A percentile compares a stretch with the other conserved stretches of the same genome.
Evolutionary conservation across 1,140 invertebrate species (phyloP).

Genomic region (Macrosteles quadrilineatus): DNA sequence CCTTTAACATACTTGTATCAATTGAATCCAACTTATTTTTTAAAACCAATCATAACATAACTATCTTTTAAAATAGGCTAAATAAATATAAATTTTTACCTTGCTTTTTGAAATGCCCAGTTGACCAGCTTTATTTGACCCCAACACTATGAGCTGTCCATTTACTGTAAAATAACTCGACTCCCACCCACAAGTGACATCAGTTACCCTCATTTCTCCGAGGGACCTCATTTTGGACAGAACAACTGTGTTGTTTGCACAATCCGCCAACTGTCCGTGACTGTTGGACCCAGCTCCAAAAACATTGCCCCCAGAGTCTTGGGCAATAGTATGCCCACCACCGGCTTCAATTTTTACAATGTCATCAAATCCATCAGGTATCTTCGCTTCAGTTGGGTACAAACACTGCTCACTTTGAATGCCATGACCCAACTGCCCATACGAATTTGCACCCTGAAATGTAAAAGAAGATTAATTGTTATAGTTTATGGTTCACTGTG

Average conservation of each 20-base stretch:
- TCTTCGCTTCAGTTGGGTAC: constrained; percentile 57
- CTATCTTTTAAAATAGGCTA: no score
- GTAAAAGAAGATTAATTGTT: no score
- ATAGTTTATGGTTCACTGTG: no score
- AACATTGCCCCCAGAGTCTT: constrained; percentile 64
- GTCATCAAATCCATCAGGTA: constrained; percentile 49
- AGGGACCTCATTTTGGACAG: constrained; percentile 39
- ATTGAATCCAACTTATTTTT: no score
- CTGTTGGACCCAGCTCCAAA: constrained; percentile 85
- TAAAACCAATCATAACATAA: no score
- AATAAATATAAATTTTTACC: no score
- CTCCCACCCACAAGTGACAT: constrained; percentile 72
- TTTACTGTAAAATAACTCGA: constrained; percentile 59
- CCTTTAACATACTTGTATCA: no score
- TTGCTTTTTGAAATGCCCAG: constrained; percentile 53
- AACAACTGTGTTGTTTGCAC: constrained; percentile 41
- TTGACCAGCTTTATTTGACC: constrained; percentile 72
- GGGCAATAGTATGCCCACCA: constrained; percentile 71
- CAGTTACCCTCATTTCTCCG: constrained; percentile 54
- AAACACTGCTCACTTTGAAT: constrained; percentile 65
- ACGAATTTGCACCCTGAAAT: constrained; percentile 78
- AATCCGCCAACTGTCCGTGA: constrained; percentile 70
- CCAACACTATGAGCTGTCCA: constrained; percentile 64
- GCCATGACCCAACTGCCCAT: constrained; percentile 75
- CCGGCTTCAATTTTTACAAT: constrained; percentile 69